Conservation (phyloP, 2,888 invertebrate genomes). For the Pasiphila rectangulata region DNA sequence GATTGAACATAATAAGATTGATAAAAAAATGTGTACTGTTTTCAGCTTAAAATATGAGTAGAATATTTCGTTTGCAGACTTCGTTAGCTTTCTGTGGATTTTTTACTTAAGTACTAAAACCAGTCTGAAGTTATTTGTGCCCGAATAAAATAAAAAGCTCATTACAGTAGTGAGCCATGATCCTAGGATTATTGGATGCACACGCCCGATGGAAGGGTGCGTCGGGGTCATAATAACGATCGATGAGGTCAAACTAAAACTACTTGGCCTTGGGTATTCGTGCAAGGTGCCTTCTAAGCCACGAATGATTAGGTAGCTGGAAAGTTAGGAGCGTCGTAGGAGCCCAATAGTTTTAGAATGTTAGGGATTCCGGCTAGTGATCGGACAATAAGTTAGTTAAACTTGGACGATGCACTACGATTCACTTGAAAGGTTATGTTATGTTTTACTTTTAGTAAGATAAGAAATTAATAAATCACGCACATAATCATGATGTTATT, state of each 20-base stretch:
- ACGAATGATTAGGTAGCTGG: slow-evolving; percentile 7
- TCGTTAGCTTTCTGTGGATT: background rate
- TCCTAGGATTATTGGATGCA: slow-evolving; percentile 22
- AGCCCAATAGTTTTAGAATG: background rate
- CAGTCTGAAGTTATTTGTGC: background rate
- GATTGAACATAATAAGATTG: no score
- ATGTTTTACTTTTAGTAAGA: background rate
- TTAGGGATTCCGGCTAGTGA: background rate
- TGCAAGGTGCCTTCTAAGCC: slow-evolving; percentile 15
- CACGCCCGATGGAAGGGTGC: slow-evolving; percentile 29
- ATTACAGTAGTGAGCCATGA: slow-evolving; percentile 2
- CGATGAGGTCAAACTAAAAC: slow-evolving; percentile 57
- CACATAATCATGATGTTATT: no score
- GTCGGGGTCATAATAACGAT: slow-evolving; percentile 50
- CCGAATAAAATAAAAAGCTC: background rate
- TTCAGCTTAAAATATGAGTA: no score
- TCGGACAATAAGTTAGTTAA: background rate
- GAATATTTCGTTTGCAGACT: no score
- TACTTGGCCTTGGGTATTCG: slow-evolving; percentile 45
- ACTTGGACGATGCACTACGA: slow-evolving; percentile 3
- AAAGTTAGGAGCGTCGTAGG: background rate
- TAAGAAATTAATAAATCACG: background rate
- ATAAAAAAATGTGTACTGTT: no score
- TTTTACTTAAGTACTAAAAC: no score
- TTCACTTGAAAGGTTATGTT: no score